Evolutionary conservation across 2,888 invertebrate species (phyloP).

Genomic region (Drosophila melanosoma): DNA sequence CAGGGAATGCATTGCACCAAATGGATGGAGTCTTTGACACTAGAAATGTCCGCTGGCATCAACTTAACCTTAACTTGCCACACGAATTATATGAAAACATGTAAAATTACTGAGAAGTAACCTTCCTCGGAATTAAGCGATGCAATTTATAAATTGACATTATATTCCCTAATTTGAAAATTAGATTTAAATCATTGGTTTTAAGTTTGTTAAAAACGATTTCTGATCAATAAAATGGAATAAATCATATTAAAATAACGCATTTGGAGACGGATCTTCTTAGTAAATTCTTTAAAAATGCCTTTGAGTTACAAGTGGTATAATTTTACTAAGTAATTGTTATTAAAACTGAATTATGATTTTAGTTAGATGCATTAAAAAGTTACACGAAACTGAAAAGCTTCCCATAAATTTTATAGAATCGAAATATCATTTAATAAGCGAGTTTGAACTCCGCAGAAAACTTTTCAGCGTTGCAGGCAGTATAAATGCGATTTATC

Average conservation of each 20-base stretch:
- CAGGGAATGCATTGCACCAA: slow-evolving; percentile 25
- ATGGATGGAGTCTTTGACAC: slow-evolving; percentile 11
- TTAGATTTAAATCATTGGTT: not conserved
- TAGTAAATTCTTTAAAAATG: not conserved
- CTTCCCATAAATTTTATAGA: slow-evolving; percentile 44
- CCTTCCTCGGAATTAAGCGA: not conserved
- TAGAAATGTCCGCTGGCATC: slow-evolving; percentile 21
- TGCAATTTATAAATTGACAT: not conserved
- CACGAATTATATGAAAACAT: slow-evolving; percentile 13
- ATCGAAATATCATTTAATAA: slow-evolving; percentile 20
- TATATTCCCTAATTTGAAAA: too few relatives aligned
- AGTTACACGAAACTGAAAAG: slow-evolving; percentile 17
- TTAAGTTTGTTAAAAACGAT: not conserved
- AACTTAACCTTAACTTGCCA: slow-evolving; percentile 42
- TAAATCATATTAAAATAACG: not conserved
- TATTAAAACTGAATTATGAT: slow-evolving; percentile 8
- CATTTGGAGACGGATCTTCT: not conserved
- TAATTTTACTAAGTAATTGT: not conserved
- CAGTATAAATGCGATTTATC: slow-evolving; percentile 72
- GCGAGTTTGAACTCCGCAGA: slow-evolving; percentile 29
- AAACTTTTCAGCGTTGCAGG: slow-evolving; percentile 38
- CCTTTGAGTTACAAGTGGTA: not conserved
- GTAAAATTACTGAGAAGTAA: not conserved
- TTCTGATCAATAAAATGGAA: not conserved
- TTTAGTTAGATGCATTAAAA: slow-evolving; percentile 30